Base-by-base conservation (phyloP, 1,140 invertebrate species). In the Scaptomyza montana region DNA sequence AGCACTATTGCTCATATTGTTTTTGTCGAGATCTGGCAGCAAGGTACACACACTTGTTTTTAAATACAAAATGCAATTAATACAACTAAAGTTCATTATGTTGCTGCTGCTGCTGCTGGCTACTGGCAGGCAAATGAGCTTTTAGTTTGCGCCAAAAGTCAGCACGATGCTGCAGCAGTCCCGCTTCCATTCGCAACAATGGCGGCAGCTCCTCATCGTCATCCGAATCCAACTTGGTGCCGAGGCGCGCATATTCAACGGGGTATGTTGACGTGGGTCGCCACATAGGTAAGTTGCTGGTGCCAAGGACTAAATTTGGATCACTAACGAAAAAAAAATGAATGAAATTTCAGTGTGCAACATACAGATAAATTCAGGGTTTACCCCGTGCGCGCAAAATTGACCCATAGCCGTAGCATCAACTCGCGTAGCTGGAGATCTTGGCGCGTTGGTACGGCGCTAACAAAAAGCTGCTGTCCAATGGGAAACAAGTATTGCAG, bases 401-500 rank as follows among this genome's bases (percentile, higher is more conserved):
- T 95, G 0, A 93, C 93, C 95, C 95, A 96, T 21, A 95, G 66
- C n/a, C 91, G 93, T 0, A 95, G 94, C 72, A 96, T 81, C 13
- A 94, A 43, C 43, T 94, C 92, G 0, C 93, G 87, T 7, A 94
- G 90, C 68, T 91, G 77, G 3, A 93, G 77, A 75, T 95, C 94
- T 19, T 92, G 78, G 9, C 92, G 74, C 5, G 80, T 93, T 5
- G 93, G 81, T 10, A 80, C 73, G 1, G 80, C 91, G 47, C 94
- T 92, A 2, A 92, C 91, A 64, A 95, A 95, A 2, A 95, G 78
- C 59, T 93, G 92, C 59, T 93, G 93, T 0, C 92, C 93, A 33
- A 96, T 94, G 0, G 95, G 95, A 73, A 96, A 96, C 1, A 96
- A 78, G 84, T 95, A 95, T 78, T 95, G 95, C 16, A 96, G 90